These are phyloP conservation scores for Pantherophis alleghaniensis DNA, from an alignment of 2,797 vertebrate species.

Conservation along the genomic window DNA sequence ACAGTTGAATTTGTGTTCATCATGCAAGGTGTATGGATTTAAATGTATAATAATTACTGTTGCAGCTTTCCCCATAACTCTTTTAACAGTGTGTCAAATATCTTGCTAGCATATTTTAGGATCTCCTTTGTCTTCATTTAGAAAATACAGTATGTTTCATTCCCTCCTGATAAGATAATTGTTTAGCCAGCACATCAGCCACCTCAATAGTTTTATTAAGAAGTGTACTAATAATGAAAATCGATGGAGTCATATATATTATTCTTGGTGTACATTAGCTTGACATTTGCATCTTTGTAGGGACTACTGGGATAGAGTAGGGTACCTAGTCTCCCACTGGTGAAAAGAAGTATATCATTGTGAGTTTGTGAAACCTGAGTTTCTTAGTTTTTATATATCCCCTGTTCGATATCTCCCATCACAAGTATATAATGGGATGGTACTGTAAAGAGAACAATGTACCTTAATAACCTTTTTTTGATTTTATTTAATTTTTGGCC, in stretches of 20 bases:
- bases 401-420: not conserved
- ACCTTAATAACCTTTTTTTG: not conserved
- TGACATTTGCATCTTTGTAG: not conserved
- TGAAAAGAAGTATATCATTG: not conserved
- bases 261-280: not conserved
- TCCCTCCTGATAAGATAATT: no score
- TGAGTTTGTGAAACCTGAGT: not conserved
- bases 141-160: no score
- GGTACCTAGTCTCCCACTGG: not conserved
- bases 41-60: no score
- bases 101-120: no score
- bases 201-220: not conserved
- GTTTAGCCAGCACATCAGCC: no score
- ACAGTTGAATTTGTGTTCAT: no score
- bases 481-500: not conserved
- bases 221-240: not conserved
- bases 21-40: no score
- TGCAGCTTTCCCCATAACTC: no score
- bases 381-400: not conserved
- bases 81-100: no score
- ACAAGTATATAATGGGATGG: not conserved
- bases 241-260: not conserved
- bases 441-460: not conserved
- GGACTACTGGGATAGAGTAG: not conserved
- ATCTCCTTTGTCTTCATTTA: no score